Evolutionary conservation across 2,113 vertebrate genomes (phyloP).

Genomic region (Amphiprion ocellaris): DNA sequence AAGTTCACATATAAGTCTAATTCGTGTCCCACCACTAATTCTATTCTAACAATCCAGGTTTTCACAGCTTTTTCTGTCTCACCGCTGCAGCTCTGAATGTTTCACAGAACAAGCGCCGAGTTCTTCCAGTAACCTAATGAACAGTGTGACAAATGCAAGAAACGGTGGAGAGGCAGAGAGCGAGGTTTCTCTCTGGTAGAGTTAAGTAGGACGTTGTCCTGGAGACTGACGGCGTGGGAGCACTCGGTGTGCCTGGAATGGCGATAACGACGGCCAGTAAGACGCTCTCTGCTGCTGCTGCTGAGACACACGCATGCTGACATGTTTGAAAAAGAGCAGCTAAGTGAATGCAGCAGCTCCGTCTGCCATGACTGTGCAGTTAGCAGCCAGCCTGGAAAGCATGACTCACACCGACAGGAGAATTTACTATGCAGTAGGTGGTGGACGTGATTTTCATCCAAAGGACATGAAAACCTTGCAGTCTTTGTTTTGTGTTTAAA

Average conservation of each 20-base stretch:
- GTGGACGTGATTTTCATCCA: constrained; percentile 12
- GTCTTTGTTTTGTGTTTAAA: neutral
- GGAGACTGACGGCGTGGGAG: constrained; percentile 74
- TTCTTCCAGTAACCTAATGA: neutral
- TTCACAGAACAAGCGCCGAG: neutral
- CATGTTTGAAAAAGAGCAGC: constrained; percentile 34
- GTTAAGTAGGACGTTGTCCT: constrained; percentile 80
- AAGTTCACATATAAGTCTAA: too few species aligned
- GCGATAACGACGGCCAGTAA: constrained; percentile 60
- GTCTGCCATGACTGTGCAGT: constrained; percentile 60
- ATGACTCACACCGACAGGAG: constrained; percentile 47
- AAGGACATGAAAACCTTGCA: neutral
- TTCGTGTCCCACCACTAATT: too few species aligned
- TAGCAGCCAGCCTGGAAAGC: constrained; percentile 27
- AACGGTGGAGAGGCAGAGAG: neutral
- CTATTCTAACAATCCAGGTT: too few species aligned
- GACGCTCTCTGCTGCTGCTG: constrained; percentile 5
- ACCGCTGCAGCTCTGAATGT: too few species aligned
- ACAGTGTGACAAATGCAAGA: constrained; percentile 7
- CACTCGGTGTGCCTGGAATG: constrained; percentile 58
- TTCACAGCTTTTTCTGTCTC: too few species aligned
- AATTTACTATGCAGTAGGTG: constrained; percentile 20
- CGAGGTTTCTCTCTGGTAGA: constrained; percentile 31
- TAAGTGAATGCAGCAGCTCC: constrained; percentile 23
- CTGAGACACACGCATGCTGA: neutral